These are phyloP conservation scores for Trichosurus vulpecula DNA, from an alignment of 2,797 vertebrate genomes.

Conservation along the genomic window DNA sequence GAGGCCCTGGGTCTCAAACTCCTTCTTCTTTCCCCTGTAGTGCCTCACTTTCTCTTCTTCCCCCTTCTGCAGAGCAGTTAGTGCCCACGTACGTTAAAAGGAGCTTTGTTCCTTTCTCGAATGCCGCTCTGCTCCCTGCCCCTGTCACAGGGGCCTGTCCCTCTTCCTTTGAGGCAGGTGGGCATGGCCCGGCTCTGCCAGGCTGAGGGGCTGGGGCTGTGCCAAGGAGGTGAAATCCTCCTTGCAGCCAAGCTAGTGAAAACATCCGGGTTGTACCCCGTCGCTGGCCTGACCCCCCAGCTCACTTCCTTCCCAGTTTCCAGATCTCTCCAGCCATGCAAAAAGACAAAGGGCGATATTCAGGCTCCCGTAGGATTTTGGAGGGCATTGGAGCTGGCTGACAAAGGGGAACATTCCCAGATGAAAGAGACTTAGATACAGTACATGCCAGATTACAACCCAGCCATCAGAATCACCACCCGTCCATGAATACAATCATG, in stretches of 20 bases:
- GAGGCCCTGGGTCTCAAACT: background rate
- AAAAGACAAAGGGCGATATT: background rate
- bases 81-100: too few species aligned
- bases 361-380: background rate
- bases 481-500: accelerated
- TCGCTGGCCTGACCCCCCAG: background rate
- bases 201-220: background rate
- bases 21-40: too few species aligned
- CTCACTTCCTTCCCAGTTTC: background rate
- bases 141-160: background rate
- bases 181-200: background rate
- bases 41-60: too few species aligned
- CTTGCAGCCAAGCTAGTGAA: accelerated
- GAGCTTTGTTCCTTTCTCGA: background rate
- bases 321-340: background rate
- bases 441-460: background rate
- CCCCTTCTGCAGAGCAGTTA: background rate
- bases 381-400: background rate
- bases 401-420: background rate
- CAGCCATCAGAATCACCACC: background rate
- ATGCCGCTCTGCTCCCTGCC: background rate
- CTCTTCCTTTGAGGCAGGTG: background rate
- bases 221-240: too few species aligned
- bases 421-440: constrained; percentile 31
- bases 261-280: background rate